These are phyloP conservation scores for Delia radicum DNA, from an alignment of 1,140 invertebrate species.

Conservation along the genomic window DNA sequence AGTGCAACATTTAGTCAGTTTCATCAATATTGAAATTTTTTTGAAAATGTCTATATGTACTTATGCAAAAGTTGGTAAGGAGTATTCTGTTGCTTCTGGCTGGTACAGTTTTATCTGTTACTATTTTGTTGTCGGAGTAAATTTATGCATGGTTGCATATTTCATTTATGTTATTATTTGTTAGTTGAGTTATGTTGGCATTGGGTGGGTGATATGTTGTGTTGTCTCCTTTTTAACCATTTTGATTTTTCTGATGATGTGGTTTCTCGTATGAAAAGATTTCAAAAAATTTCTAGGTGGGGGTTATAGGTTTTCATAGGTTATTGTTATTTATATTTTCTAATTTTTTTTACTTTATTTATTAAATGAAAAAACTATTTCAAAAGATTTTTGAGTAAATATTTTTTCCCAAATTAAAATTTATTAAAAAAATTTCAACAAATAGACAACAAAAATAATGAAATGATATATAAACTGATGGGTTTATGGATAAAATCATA, in stretches of 20 bases:
- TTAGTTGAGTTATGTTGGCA: neutral
- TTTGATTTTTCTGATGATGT: neutral
- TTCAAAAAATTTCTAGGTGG: neutral
- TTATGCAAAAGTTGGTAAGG: too few species aligned
- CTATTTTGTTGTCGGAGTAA: neutral
- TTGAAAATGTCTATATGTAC: too few species aligned
- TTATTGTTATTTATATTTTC: neutral
- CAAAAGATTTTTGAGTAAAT: neutral
- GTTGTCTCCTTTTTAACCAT: neutral
- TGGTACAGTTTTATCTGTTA: neutral
- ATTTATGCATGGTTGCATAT: constrained; percentile 34
- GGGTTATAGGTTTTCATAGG: neutral
- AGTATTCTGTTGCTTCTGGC: neutral
- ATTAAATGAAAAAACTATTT: neutral
- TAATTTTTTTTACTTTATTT: neutral
- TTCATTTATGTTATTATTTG: constrained; percentile 29
- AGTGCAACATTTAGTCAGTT: too few species aligned
- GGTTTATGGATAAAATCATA: too few species aligned
- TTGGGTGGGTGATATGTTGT: too few species aligned
- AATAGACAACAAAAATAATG: too few species aligned
- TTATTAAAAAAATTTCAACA: neutral
- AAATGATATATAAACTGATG: too few species aligned
- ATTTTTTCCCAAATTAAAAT: too few species aligned
- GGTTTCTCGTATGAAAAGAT: neutral
- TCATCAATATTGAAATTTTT: too few species aligned